Evolutionary conservation across 2,888 invertebrate genomes (phyloP).

Genomic region (Nematopogon swammerdamellus): DNA sequence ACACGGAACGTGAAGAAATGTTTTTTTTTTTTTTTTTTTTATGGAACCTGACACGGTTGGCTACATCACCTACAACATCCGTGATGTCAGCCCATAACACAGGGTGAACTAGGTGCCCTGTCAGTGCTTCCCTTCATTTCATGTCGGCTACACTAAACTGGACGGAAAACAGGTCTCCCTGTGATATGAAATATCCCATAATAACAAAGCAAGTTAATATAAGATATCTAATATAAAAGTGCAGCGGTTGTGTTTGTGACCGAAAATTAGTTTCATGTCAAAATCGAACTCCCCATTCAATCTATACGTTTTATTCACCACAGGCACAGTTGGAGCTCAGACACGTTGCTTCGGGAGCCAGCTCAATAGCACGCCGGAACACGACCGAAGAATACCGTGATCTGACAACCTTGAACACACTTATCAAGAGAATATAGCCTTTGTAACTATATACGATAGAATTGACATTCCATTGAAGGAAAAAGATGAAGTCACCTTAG

Average conservation of each 20-base stretch:
- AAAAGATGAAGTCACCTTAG: background rate
- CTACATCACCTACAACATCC: too few species aligned
- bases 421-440: slow-evolving; percentile 22
- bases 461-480: slow-evolving; percentile 5
- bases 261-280: slow-evolving; percentile 48
- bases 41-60: too few species aligned
- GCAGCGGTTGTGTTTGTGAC: background rate
- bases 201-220: too few species aligned
- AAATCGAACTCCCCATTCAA: slow-evolving; percentile 47
- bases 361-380: slow-evolving; percentile 29
- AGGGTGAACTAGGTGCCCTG: too few species aligned
- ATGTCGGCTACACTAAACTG: too few species aligned
- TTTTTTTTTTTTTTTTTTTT: too few species aligned
- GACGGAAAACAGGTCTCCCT: too few species aligned
- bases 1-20: too few species aligned
- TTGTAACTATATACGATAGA: slow-evolving; percentile 20
- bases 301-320: slow-evolving; percentile 44
- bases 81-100: too few species aligned
- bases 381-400: slow-evolving; percentile 29
- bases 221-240: too few species aligned
- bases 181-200: too few species aligned
- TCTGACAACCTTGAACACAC: slow-evolving; percentile 20
- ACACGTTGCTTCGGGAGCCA: slow-evolving; percentile 45
- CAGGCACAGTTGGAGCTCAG: slow-evolving; percentile 35
- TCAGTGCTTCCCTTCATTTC: too few species aligned